Evolutionary conservation across 2,888 invertebrate species (phyloP).

Genomic region (Mellilla xanthometata): DNA sequence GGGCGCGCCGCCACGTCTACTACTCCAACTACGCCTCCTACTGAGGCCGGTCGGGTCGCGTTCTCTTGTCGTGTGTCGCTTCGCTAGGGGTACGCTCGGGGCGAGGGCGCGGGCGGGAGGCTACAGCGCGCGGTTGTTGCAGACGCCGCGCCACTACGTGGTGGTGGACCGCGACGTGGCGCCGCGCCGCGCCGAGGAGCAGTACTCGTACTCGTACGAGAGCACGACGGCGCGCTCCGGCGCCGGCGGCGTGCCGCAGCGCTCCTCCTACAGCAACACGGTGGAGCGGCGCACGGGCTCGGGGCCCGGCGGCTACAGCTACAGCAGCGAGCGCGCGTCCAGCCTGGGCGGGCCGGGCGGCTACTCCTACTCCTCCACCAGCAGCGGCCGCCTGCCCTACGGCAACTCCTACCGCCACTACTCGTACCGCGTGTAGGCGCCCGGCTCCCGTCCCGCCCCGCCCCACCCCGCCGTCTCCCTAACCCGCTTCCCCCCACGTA

Average conservation of each 20-base stretch:
- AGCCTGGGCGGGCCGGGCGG: conserved; percentile 90
- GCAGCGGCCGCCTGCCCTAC: conserved; percentile 91
- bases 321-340: conserved; percentile 88
- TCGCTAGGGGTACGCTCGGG: conserved; percentile 61
- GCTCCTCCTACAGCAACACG: conserved; percentile 85
- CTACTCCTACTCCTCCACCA: conserved; percentile 91
- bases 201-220: conserved; percentile 93
- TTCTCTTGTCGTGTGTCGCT: conserved; percentile 66
- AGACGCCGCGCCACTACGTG: conserved; percentile 95
- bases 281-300: conserved; percentile 87
- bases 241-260: conserved; percentile 81
- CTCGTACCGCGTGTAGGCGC: conserved; percentile 91
- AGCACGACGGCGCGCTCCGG: conserved; percentile 82
- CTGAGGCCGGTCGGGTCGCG: conserved; percentile 50
- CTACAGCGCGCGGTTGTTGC: conserved; percentile 81
- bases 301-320: conserved; percentile 90
- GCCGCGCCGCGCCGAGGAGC: conserved; percentile 88
- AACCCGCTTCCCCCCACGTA: conserved; percentile 44
- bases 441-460: conserved; percentile 42
- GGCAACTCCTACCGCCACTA: conserved; percentile 93
- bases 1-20: conserved; percentile 75
- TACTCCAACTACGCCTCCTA: conserved; percentile 80
- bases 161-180: conserved; percentile 90
- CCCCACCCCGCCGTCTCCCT: conserved; percentile 39
- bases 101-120: conserved; percentile 38